phyloP scores from a whole-genome alignment of 2,797 vertebrate species.

The Accipiter fasciatus region DNA sequence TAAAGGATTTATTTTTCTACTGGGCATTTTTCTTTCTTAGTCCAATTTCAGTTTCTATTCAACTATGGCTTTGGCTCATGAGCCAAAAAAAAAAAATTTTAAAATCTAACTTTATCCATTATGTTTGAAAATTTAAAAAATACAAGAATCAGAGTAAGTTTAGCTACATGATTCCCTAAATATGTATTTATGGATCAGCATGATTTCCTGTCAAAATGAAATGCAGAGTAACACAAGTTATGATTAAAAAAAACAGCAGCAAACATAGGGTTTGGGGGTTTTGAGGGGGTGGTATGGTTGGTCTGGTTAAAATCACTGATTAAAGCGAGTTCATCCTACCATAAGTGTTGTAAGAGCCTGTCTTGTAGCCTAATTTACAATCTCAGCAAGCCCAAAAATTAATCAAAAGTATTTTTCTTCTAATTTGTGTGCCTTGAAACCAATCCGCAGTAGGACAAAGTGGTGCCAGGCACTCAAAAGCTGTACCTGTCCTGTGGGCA shows the following conservation, averaged over 20 bases:
- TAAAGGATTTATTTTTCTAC: not conserved
- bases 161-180: not conserved
- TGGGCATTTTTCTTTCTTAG: not conserved
- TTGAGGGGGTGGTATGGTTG: too few relatives aligned
- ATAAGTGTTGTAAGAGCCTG: not conserved
- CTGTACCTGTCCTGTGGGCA: not conserved
- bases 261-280: rapidly evolving
- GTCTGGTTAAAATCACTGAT: not conserved
- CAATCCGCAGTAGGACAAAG: not conserved
- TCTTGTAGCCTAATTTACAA: not conserved
- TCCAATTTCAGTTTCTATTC: not conserved
- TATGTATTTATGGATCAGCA: not conserved
- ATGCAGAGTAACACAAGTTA: not conserved
- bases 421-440: not conserved
- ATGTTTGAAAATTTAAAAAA: not conserved
- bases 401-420: not conserved
- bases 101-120: not conserved
- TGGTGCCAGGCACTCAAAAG: not conserved
- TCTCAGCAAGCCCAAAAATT: not conserved
- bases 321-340: not conserved
- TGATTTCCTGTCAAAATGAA: not conserved
- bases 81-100: not conserved
- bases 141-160: not conserved
- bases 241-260: not conserved
- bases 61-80: not conserved